phyloP scores from a whole-genome alignment of 2,888 invertebrate species.

The Galeopsomyia nigrocyanea region DNA sequence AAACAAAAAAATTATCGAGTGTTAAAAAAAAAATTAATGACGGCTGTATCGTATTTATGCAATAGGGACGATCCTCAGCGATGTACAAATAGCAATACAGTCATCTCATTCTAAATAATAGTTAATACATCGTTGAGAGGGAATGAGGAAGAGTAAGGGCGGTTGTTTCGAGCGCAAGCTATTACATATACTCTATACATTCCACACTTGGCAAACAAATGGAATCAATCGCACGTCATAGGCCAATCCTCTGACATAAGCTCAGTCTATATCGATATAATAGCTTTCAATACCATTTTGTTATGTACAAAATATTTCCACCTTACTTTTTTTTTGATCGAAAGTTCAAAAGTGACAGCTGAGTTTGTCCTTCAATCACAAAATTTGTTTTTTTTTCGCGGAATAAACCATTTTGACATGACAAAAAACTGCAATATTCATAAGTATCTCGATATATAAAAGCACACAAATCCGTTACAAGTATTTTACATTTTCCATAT shows the following conservation, averaged over 20 bases:
- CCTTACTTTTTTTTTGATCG: no score
- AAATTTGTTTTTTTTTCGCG: no score
- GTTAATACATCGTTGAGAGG: constrained; percentile 52
- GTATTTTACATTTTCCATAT: no score
- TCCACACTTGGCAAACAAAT: constrained; percentile 19
- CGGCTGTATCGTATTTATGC: not conserved
- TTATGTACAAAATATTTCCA: not conserved
- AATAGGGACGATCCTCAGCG: constrained; percentile 34
- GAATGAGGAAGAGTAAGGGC: constrained; percentile 34
- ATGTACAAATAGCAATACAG: constrained; percentile 52
- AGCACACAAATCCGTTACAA: no score
- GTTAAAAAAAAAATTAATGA: constrained; percentile 15
- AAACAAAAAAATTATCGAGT: constrained; percentile 18
- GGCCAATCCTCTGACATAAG: constrained; percentile 25
- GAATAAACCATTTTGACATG: no score
- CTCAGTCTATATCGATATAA: constrained; percentile 32
- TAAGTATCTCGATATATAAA: no score
- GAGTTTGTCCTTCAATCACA: no score
- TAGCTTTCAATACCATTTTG: constrained; percentile 27
- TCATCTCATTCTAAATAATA: constrained; percentile 51
- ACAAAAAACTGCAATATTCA: no score
- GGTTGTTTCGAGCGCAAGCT: constrained; percentile 25
- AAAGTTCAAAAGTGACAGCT: no score
- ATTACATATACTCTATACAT: constrained; percentile 26
- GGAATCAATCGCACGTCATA: constrained; percentile 29